phyloP scores from a whole-genome alignment of 2,888 invertebrate species.

The Drosophila setosimentum region DNA sequence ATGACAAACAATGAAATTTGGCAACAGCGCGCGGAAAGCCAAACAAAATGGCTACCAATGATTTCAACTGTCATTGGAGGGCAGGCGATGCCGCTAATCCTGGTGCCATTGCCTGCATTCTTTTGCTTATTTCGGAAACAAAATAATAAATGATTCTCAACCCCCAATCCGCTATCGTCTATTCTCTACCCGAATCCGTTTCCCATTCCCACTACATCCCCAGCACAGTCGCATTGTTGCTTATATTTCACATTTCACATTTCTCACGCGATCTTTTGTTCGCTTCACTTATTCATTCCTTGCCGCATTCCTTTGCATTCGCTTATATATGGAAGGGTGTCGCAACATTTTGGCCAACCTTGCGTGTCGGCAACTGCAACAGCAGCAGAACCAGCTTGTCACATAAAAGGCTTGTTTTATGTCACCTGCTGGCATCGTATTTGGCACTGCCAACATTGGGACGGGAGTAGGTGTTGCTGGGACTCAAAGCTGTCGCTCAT shows the following conservation, averaged over 20 bases:
- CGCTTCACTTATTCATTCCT: constrained; percentile 35
- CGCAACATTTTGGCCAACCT: constrained; percentile 44
- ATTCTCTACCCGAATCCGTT: not conserved
- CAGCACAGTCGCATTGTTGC: constrained; percentile 21
- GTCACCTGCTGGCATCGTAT: constrained; percentile 64
- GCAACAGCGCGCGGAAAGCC: constrained; percentile 41
- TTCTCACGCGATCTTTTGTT: constrained; percentile 68
- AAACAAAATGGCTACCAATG: constrained; percentile 62
- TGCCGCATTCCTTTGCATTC: constrained; percentile 41
- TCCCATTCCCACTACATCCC: not conserved
- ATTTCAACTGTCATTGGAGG: constrained; percentile 63
- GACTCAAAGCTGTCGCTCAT: constrained; percentile 54
- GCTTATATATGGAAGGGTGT: constrained; percentile 9
- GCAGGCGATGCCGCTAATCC: constrained; percentile 62
- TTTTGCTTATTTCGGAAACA: constrained; percentile 57
- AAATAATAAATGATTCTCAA: constrained; percentile 76
- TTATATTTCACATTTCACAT: constrained; percentile 41
- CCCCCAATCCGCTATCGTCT: constrained; percentile 6
- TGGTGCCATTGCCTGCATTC: constrained; percentile 57
- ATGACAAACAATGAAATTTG: constrained; percentile 80
- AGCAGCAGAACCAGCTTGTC: constrained; percentile 54
- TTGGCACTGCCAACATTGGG: constrained; percentile 5
- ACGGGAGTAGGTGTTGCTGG: constrained; percentile 16
- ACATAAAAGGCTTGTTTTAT: constrained; percentile 79
- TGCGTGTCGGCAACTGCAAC: constrained; percentile 72